These are phyloP conservation scores for Ommatoiulus sabulosus DNA, from an alignment of 2,888 invertebrate genomes.

Conservation along the genomic window DNA sequence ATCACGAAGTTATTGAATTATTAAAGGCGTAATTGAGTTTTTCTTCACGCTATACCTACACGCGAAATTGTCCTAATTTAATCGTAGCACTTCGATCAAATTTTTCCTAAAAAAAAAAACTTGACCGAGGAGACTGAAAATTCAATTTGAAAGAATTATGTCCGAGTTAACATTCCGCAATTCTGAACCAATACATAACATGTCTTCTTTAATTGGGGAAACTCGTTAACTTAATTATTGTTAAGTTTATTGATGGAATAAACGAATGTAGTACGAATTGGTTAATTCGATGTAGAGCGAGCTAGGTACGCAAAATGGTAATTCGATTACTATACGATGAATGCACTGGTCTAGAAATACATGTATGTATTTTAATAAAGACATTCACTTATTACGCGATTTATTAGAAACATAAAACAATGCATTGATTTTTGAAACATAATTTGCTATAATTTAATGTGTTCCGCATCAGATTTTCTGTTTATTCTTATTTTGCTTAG, in stretches of 20 bases:
- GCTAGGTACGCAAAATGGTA: too few species aligned
- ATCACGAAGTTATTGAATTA: constrained; percentile 14
- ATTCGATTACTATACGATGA: too few species aligned
- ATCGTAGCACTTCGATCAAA: not conserved
- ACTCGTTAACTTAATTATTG: not conserved
- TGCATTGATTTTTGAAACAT: too few species aligned
- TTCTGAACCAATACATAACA: not conserved
- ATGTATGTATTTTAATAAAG: too few species aligned
- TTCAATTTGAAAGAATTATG: not conserved
- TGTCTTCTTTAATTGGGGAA: not conserved
- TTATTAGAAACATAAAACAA: too few species aligned
- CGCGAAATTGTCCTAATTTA: not conserved
- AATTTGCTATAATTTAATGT: too few species aligned
- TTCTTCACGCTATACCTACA: not conserved
- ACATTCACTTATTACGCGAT: too few species aligned
- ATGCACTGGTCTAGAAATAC: too few species aligned
- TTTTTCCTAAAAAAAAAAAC: not conserved
- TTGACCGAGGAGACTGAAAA: not conserved
- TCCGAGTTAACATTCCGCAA: not conserved
- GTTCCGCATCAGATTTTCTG: too few species aligned
- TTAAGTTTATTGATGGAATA: not conserved
- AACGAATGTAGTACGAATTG: not conserved
- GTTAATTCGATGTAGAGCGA: too few species aligned
- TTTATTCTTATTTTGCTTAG: too few species aligned
- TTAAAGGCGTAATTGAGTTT: constrained; percentile 5